phyloP scores from a whole-genome alignment of 1,140 invertebrate genomes.

The Trichoplusia ni region DNA sequence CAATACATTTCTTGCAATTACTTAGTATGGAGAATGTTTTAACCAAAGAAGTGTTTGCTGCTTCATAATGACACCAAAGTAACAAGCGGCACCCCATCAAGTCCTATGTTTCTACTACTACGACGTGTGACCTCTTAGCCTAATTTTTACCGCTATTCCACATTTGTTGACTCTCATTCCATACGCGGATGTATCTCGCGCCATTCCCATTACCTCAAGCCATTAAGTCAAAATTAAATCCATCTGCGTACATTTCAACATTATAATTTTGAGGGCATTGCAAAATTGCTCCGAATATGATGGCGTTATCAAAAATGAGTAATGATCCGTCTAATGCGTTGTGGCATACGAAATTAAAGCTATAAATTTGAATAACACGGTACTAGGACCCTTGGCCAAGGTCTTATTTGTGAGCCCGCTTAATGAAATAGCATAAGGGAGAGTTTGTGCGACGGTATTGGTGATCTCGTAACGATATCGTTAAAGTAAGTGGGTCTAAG shows the following conservation, averaged over 20 bases:
- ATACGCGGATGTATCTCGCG: not conserved
- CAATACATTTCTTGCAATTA: no score
- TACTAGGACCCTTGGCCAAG: slow-evolving; percentile 10
- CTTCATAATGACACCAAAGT: no score
- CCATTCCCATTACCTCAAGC: slow-evolving; percentile 6
- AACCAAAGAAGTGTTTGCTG: no score
- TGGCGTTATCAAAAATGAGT: slow-evolving; percentile 32
- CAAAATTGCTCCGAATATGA: slow-evolving; percentile 30
- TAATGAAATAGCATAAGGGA: slow-evolving; percentile 27
- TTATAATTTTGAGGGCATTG: slow-evolving; percentile 28
- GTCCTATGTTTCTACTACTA: no score
- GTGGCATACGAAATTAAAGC: slow-evolving; percentile 29
- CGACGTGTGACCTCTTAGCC: no score
- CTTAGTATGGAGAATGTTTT: no score
- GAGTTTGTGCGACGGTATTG: slow-evolving; percentile 2
- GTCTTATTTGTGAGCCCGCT: slow-evolving; percentile 11
- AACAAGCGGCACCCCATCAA: no score
- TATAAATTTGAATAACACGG: slow-evolving; percentile 30
- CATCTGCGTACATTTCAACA: slow-evolving; percentile 20
- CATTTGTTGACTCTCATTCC: slow-evolving; percentile 2
- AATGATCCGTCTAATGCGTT: slow-evolving; percentile 29
- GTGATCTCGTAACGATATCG: slow-evolving; percentile 3
- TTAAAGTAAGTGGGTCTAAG: not conserved
- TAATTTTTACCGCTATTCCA: not conserved
- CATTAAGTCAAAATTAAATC: slow-evolving; percentile 25